phyloP scores from a whole-genome alignment of 2,113 vertebrate genomes.

The Butorides virescens region DNA sequence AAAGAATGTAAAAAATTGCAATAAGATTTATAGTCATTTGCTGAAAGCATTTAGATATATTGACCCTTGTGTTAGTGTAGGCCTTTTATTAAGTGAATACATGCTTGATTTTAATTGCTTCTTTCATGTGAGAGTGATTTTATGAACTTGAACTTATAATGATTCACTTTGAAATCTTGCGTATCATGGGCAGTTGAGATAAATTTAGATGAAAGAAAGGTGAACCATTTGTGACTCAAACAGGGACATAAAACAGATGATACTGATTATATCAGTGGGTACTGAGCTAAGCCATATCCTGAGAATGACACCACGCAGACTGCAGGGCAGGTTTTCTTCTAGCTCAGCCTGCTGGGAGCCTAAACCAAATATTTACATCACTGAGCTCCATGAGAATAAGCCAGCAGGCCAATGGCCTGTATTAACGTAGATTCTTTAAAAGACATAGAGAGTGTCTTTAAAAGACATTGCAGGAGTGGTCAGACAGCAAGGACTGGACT shows the following conservation, averaged over 20 bases:
- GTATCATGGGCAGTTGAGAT: not conserved
- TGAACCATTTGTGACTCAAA: not conserved
- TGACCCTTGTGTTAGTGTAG: slow-evolving; percentile 3
- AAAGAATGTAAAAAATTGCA: not conserved
- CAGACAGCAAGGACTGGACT: not conserved
- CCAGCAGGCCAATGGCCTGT: not conserved
- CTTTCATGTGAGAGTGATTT: slow-evolving; percentile 37
- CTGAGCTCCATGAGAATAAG: not conserved
- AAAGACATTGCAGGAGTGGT: not conserved
- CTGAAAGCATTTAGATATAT: slow-evolving; percentile 35
- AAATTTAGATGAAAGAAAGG: not conserved
- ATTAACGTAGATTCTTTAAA: not conserved
- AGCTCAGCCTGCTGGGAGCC: not conserved
- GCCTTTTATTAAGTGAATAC: slow-evolving; percentile 1
- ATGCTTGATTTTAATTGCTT: slow-evolving; percentile 36
- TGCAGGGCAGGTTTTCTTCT: not conserved
- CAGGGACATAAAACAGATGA: not conserved
- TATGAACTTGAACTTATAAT: slow-evolving; percentile 23
- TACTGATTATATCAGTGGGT: not conserved
- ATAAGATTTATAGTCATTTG: not conserved
- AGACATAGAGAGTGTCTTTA: not conserved
- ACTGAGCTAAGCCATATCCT: not conserved
- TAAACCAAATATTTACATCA: not conserved
- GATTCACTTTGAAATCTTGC: slow-evolving; percentile 27
- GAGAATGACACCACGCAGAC: not conserved